Conservation (phyloP, 2,797 vertebrate genomes). For the Myripristis jacobus region DNA sequence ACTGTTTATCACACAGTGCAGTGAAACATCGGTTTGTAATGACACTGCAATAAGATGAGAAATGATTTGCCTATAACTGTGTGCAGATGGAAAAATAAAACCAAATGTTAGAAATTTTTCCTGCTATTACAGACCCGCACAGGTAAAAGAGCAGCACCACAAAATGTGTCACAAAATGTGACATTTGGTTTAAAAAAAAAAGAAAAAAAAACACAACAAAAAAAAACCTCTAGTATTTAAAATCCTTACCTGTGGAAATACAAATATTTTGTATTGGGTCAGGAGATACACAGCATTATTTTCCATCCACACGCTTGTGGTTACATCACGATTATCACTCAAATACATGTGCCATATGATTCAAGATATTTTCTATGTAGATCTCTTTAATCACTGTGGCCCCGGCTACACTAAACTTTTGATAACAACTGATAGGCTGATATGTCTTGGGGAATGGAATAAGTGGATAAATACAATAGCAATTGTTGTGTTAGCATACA, state of each 20-base stretch:
- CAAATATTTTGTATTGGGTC: no score
- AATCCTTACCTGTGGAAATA: no score
- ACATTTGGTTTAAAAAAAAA: constrained; percentile 2
- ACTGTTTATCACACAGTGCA: background rate
- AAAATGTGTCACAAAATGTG: background rate
- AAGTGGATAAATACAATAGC: background rate
- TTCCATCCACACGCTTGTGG: background rate
- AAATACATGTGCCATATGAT: background rate
- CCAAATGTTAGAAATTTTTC: background rate
- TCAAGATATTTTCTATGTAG: background rate
- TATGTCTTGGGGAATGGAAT: background rate
- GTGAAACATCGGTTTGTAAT: background rate
- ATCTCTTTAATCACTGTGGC: background rate
- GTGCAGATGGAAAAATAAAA: background rate
- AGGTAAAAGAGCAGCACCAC: background rate
- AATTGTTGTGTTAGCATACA: constrained; percentile 34
- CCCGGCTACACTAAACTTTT: background rate
- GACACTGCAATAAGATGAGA: background rate
- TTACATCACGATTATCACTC: background rate
- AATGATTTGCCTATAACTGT: no score
- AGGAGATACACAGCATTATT: no score
- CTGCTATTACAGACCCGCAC: background rate
- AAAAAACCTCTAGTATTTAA: no score
- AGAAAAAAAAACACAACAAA: constrained; percentile 5
- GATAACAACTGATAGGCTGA: background rate